Conservation (phyloP, 2,797 vertebrate species). For the Phoxinus dragarum region DNA sequence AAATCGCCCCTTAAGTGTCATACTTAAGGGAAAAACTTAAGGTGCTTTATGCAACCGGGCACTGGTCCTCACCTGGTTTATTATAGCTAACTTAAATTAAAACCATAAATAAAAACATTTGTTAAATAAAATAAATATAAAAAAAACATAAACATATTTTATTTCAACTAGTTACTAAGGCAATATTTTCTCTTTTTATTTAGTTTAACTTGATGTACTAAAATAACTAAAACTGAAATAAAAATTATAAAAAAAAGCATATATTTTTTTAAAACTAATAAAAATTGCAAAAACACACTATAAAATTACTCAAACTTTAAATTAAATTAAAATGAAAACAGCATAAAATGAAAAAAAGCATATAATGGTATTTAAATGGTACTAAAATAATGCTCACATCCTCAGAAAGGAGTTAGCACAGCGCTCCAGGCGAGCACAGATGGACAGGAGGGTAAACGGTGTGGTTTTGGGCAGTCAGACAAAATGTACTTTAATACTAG, state of each 20-base stretch:
- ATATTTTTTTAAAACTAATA: neutral
- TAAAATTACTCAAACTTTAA: neutral
- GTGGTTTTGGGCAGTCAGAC: slow-evolving; percentile 33
- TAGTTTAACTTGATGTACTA: neutral
- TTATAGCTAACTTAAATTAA: neutral
- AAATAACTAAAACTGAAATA: neutral
- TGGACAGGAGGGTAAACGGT: slow-evolving; percentile 61
- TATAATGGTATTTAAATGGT: neutral
- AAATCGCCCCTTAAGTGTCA: no score
- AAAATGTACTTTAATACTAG: slow-evolving; percentile 43
- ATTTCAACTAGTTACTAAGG: neutral
- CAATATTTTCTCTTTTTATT: neutral
- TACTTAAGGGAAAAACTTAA: no score
- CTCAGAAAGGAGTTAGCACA: neutral
- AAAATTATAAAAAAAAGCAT: neutral
- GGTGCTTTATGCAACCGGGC: no score
- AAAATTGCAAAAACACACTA: neutral
- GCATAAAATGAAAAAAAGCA: neutral
- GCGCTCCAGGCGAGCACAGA: slow-evolving; percentile 52
- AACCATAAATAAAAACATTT: neutral
- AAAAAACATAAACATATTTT: neutral
- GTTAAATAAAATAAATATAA: no score
- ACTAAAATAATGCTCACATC: neutral
- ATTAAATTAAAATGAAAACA: neutral
- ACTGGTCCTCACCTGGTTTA: neutral